Conservation (phyloP, 2,888 invertebrate species). For the Lasioglossum calceatum region DNA sequence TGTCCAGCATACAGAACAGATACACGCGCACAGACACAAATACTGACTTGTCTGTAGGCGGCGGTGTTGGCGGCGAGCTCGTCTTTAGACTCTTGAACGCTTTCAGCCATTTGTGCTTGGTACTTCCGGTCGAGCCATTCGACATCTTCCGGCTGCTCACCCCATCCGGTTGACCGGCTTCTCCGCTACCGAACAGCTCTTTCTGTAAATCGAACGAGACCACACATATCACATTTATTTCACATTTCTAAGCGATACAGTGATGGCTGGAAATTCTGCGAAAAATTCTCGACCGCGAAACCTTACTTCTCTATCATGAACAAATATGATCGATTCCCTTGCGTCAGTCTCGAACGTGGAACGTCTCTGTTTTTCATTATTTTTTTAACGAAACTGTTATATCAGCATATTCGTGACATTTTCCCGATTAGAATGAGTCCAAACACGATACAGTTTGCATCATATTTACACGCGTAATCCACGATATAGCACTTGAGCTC, state of each 20-base stretch:
- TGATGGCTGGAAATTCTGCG: background rate
- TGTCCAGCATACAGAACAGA: background rate
- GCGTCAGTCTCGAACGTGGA: background rate
- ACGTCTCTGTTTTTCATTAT: background rate
- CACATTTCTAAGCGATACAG: background rate
- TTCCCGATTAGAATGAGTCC: background rate
- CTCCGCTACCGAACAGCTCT: constrained; percentile 89
- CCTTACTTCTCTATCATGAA: background rate
- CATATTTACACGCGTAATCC: no score
- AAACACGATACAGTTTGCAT: background rate
- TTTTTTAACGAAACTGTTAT: background rate
- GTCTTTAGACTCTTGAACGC: constrained; percentile 98
- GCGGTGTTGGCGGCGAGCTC: constrained; percentile 85
- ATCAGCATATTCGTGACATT: background rate
- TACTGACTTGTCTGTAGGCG: constrained; percentile 88
- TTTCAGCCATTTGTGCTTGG: constrained; percentile 99
- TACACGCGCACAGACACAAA: background rate
- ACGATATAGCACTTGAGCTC: no score
- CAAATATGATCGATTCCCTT: background rate
- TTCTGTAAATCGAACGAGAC: constrained; percentile 87
- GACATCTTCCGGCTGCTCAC: constrained; percentile 93
- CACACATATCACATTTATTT: background rate
- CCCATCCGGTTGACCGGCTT: constrained; percentile 86
- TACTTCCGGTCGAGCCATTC: constrained; percentile 93
- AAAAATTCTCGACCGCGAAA: background rate